Percentiles rank a stretch among this genome's conserved stretches.
Conservation (phyloP, 2,888 invertebrate species). For the Epiblema foenella region DNA sequence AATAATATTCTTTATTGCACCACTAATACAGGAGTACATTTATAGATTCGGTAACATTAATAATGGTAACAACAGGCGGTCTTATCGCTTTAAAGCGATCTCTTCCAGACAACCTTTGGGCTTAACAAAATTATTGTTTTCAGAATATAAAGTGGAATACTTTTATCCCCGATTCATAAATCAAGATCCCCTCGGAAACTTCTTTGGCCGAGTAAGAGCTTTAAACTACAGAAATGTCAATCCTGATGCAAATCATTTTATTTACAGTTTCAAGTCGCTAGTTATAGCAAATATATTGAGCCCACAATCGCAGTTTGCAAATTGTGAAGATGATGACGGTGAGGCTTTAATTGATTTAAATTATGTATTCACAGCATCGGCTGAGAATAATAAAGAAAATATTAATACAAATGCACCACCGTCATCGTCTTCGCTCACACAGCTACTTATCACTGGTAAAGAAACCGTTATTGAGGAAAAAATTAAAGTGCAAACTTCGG, state of each 20-base stretch:
- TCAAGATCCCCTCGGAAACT: constrained; percentile 48
- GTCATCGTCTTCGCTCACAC: background rate
- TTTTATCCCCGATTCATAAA: constrained; percentile 42
- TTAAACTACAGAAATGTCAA: constrained; percentile 49
- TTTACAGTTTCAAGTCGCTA: constrained; percentile 47
- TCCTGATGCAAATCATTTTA: constrained; percentile 47
- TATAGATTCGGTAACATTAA: no score
- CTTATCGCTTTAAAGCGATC: no score
- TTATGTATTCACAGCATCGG: background rate
- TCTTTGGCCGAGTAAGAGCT: constrained; percentile 47
- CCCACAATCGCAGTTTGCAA: constrained; percentile 42
- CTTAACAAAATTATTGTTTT: constrained; percentile 46
- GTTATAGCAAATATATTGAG: constrained; percentile 45
- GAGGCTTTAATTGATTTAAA: constrained; percentile 4
- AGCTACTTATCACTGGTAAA: no score
- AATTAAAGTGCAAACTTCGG: constrained; percentile 10
- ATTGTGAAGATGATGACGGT: constrained; percentile 28
- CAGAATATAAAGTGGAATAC: constrained; percentile 45
- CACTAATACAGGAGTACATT: no score
- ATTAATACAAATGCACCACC: background rate
- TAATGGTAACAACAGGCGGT: no score
- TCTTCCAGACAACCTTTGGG: no score
- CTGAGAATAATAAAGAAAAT: background rate
- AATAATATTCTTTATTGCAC: no score
- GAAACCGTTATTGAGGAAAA: background rate